Base-by-base conservation (phyloP, 2,888 invertebrate species). In the Iphiclides podalirius region DNA sequence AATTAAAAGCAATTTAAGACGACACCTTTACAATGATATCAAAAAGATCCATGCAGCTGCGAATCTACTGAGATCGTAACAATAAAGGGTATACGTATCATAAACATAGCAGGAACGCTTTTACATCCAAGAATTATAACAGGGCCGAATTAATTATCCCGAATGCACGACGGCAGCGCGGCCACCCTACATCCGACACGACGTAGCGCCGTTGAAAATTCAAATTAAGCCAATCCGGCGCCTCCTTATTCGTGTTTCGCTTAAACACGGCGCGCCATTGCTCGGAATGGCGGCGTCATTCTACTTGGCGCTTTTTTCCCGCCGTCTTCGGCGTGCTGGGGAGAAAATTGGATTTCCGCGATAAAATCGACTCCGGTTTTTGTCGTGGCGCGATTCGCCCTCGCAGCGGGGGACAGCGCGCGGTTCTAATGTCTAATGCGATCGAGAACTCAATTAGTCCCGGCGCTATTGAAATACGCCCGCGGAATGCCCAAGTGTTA, bases 301-400 rank as follows among this genome's bases (percentile, higher is more conserved):
- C 87, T 79, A 79, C 83, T 87, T 83, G 79, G 77, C 88, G 85
- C 84, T 84, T 88, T 87, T 83, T 88, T 82, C 81, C 76, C 38
- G 72, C 75, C 82, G 85, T 87, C 88, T 88, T 86, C 86, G 79
- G 85, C 86, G 85, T 87, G 86, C 84, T 68, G 81, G 83, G 85
- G 84, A 85, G 87, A 87, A 87, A 87, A 87, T 87, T 87, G 88
- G 85, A 85, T 88, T 86, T 87, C 80, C 86, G 83, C 80, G 88
- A 86, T 87, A 86, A 87, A 88, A 88, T 88, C 87, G 81, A 80
- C 82, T 82, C 77, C 75, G 69, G 73, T 72, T 68, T 83, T 81
- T 78, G 79, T 76, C 72, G 63, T 70, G 70, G 77, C 72, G 79
- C 84, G 81, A 85, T 86, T 84, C 80, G 78, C n/a, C n/a, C n/a